phyloP scores from a whole-genome alignment of 2,888 invertebrate genomes.

The Melieria picta region DNA sequence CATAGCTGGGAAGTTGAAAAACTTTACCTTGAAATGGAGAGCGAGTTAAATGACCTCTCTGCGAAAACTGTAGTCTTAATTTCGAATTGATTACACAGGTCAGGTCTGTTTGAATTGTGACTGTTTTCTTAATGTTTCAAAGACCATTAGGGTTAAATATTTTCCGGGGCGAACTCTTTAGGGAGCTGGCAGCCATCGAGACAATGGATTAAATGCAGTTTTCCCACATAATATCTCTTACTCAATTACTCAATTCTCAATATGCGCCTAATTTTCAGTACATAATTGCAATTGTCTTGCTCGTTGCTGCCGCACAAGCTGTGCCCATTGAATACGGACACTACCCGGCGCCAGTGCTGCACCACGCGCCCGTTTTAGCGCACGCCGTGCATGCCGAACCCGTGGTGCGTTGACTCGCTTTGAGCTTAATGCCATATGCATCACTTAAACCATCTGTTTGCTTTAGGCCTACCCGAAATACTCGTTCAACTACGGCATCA shows the following conservation, averaged over 20 bases:
- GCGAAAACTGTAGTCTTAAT: no score
- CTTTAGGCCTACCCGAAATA: conserved; percentile 75
- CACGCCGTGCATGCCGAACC: conserved; percentile 56
- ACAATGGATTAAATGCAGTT: no score
- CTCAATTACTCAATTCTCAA: not conserved
- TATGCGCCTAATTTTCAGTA: conserved; percentile 52
- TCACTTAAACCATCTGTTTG: not conserved
- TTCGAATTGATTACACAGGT: no score
- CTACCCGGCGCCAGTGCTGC: conserved; percentile 54
- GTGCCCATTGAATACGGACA: conserved; percentile 65
- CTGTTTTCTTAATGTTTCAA: no score
- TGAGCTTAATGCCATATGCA: not conserved
- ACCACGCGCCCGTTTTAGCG: conserved; percentile 57
- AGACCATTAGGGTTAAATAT: no score
- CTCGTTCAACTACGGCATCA: conserved; percentile 76
- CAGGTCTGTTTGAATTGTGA: no score
- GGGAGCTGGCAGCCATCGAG: no score
- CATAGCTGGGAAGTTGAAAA: no score
- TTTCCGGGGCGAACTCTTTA: no score
- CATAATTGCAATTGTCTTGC: conserved; percentile 62
- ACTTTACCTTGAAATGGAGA: no score
- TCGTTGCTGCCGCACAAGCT: conserved; percentile 62
- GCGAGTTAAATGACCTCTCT: no score
- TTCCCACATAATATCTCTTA: no score
- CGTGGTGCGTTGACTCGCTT: conserved; percentile 42